Conservation (phyloP, 1,140 invertebrate species). For the Psix sp. region DNA sequence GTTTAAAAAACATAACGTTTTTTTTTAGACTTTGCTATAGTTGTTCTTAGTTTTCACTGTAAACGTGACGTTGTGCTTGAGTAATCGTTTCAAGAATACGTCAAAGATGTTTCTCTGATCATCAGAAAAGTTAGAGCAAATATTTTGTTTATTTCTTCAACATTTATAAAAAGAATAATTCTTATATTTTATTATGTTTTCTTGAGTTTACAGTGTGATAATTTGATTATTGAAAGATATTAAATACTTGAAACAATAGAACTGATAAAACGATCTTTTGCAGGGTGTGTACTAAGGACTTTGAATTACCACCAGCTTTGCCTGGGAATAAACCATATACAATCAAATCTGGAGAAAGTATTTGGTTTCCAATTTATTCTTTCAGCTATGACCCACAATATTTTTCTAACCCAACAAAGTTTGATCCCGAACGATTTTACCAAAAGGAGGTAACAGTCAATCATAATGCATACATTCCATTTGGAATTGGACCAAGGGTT, state of each 20-base stretch:
- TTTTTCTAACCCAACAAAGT: conserved; percentile 80
- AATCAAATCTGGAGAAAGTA: conserved; percentile 57
- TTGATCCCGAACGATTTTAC: conserved; percentile 79
- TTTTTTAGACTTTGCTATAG: too few relatives aligned
- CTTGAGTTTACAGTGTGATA: too few relatives aligned
- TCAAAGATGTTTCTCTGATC: too few relatives aligned
- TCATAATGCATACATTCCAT: conserved; percentile 72
- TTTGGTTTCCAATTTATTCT: conserved; percentile 65
- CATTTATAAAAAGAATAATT: too few relatives aligned
- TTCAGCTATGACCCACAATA: conserved; percentile 75
- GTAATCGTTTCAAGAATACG: too few relatives aligned
- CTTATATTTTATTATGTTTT: too few relatives aligned
- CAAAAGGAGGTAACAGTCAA: conserved; percentile 65
- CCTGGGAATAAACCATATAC: conserved; percentile 45
- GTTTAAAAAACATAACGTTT: too few relatives aligned
- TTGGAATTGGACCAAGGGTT: conserved; percentile 80
- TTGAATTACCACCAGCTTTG: conserved; percentile 45
- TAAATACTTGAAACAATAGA: background rate
- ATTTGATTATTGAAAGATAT: background rate
- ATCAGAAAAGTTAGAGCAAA: too few relatives aligned
- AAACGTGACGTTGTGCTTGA: too few relatives aligned
- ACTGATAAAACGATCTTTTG: conserved; percentile 1
- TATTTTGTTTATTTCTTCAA: too few relatives aligned
- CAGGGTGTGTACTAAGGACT: conserved; percentile 47
- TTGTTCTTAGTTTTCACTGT: too few relatives aligned